Conservation (phyloP, 2,888 invertebrate species). For the Nomada flava region DNA sequence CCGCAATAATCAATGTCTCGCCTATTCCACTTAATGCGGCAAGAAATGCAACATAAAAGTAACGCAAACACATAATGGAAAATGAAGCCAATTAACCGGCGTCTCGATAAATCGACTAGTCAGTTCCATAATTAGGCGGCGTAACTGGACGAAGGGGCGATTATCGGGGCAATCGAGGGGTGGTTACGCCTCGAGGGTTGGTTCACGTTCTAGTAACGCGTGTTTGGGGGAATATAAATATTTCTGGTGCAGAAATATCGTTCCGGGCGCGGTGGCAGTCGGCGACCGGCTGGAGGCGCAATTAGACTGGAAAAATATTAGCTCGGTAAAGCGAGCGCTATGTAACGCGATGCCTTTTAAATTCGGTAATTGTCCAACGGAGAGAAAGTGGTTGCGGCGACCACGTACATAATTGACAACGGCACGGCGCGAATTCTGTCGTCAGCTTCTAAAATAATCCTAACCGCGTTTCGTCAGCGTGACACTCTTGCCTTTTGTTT, state of each 20-base stretch:
- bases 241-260: conserved; percentile 52
- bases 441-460: conserved; percentile 66
- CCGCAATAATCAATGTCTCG: too few species aligned
- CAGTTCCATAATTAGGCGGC: conserved; percentile 32
- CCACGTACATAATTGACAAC: conserved; percentile 59
- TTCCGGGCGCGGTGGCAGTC: conserved; percentile 10
- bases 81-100: conserved; percentile 1
- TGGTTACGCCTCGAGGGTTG: neutral
- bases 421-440: conserved; percentile 31
- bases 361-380: conserved; percentile 69
- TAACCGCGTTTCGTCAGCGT: conserved; percentile 9
- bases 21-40: too few species aligned
- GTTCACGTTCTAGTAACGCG: conserved; percentile 8
- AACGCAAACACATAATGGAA: neutral
- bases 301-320: conserved; percentile 72
- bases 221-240: conserved; percentile 52
- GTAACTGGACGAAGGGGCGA: conserved; percentile 44
- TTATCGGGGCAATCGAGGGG: conserved; percentile 41
- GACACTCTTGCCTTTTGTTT: neutral
- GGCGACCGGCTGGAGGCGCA: conserved; percentile 47
- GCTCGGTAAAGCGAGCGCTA: conserved; percentile 66
- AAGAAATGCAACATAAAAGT: too few species aligned
- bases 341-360: conserved; percentile 72
- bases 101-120: conserved; percentile 33
- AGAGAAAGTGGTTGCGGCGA: conserved; percentile 52